Evolutionary conservation across 1,140 invertebrate genomes (phyloP).

Genomic region (Drosophila lowei): DNA sequence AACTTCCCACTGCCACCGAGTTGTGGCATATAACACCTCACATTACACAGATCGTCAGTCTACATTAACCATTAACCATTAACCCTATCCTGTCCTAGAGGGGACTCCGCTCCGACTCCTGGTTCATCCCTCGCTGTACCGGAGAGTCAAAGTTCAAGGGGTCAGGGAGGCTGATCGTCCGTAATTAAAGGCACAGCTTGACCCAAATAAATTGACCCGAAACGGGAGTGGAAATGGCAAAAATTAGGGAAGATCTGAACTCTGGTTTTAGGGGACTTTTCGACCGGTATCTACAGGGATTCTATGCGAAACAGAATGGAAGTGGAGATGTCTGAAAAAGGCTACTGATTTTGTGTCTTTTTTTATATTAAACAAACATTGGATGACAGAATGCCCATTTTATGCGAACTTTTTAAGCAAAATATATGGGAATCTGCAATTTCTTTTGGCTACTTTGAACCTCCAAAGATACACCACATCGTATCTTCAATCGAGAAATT

Average conservation of each 20-base stretch:
- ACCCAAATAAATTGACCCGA: slow-evolving; percentile 19
- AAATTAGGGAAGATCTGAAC: not conserved
- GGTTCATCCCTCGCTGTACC: slow-evolving; percentile 15
- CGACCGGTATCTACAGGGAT: not conserved
- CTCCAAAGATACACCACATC: no score
- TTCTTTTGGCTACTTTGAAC: no score
- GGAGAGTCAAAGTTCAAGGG: slow-evolving; percentile 37
- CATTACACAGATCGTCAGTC: slow-evolving; percentile 38
- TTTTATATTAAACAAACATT: no score
- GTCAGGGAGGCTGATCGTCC: slow-evolving; percentile 10
- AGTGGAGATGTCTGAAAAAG: no score
- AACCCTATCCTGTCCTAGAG: slow-evolving; percentile 22
- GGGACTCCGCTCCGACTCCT: not conserved
- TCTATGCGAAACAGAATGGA: not conserved
- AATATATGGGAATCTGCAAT: no score
- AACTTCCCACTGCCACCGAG: not conserved
- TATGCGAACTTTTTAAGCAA: no score
- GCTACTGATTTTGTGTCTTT: no score
- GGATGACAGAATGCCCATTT: no score
- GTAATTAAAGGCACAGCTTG: slow-evolving; percentile 28
- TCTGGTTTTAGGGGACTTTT: no score
- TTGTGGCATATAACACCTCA: slow-evolving; percentile 19
- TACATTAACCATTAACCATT: slow-evolving; percentile 40
- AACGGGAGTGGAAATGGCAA: not conserved
- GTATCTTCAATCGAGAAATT: no score